Percentiles rank a stretch among this genome's conserved stretches.
Conservation (phyloP, 2,113 vertebrate genomes). For the Triplophysa siluroides region DNA sequence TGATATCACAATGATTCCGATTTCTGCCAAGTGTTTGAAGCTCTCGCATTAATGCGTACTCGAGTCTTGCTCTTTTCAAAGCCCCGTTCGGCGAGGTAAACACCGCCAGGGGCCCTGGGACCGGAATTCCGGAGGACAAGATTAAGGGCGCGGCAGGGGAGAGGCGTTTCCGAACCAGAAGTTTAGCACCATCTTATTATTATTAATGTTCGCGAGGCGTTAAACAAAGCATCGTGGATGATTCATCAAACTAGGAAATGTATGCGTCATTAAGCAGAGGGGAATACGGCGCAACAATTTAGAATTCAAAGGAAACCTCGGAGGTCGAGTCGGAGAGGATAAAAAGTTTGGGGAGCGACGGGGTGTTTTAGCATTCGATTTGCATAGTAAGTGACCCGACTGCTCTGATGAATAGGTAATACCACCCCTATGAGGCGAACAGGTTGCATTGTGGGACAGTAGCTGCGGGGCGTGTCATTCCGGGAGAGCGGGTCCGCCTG, state of each 20-base stretch:
- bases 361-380: slow-evolving; percentile 48
- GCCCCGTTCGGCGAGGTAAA: slow-evolving; percentile 18
- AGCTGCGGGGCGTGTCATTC: slow-evolving; percentile 42
- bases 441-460: slow-evolving; percentile 38
- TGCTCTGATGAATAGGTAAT: slow-evolving; percentile 47
- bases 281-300: neutral
- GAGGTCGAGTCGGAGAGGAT: slow-evolving; percentile 20
- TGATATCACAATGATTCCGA: slow-evolving; percentile 48
- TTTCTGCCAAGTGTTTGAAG: slow-evolving; percentile 42
- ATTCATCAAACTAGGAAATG: slow-evolving; percentile 23
- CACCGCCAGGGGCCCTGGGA: slow-evolving; percentile 22
- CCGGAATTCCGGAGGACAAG: slow-evolving; percentile 4
- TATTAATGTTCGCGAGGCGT: slow-evolving; percentile 7
- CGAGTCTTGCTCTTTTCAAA: slow-evolving; percentile 24
- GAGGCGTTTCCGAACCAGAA: slow-evolving; percentile 8
- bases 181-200: slow-evolving; percentile 15
- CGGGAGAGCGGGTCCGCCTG: slow-evolving; percentile 30
- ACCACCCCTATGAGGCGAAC: slow-evolving; percentile 32
- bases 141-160: slow-evolving; percentile 13
- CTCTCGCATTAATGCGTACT: slow-evolving; percentile 29
- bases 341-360: slow-evolving; percentile 35
- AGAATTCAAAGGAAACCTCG: slow-evolving; percentile 19
- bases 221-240: slow-evolving; percentile 1
- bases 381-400: slow-evolving; percentile 43
- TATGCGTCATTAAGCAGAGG: slow-evolving; percentile 22